A percentile compares a stretch with the other conserved stretches of the same genome.
Conservation (phyloP, 1,140 invertebrate species). For the Drosophila repleta region DNA sequence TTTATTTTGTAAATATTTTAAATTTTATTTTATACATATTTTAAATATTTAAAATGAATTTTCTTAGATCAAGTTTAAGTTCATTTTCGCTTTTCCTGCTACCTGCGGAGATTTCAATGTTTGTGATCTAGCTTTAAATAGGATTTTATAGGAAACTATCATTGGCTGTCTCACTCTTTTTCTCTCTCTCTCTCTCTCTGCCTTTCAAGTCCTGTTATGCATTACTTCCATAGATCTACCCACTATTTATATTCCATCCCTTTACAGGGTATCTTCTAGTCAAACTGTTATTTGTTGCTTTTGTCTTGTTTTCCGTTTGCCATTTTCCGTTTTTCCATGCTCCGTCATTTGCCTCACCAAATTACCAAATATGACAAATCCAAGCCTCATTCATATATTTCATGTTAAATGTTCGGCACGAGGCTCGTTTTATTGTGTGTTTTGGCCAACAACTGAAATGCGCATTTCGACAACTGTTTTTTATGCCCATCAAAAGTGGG, state of each 20-base stretch:
- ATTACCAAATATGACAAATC: conserved; percentile 32
- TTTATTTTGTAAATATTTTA: no score
- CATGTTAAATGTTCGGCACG: conserved; percentile 32
- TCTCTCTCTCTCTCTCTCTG: not conserved
- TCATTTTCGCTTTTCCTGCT: no score
- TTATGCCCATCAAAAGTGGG: not conserved
- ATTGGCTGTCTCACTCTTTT: not conserved
- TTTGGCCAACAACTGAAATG: not conserved
- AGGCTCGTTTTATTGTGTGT: conserved; percentile 3
- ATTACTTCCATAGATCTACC: no score
- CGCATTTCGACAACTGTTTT: conserved; percentile 13
- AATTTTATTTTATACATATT: no score
- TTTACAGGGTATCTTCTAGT: not conserved
- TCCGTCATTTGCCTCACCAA: not conserved
- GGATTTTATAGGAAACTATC: no score
- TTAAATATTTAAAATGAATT: no score
- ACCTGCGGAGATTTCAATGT: no score
- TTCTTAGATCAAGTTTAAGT: no score
- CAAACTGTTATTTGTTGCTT: not conserved
- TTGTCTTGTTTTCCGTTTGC: not conserved
- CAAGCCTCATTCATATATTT: conserved; percentile 36
- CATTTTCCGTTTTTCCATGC: not conserved
- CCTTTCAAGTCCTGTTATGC: not conserved
- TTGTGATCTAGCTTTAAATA: no score
- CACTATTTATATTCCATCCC: no score